Percentiles rank a stretch among this genome's conserved stretches.
Conservation (phyloP, 2,797 vertebrate genomes). For the Myripristis murdjan region DNA sequence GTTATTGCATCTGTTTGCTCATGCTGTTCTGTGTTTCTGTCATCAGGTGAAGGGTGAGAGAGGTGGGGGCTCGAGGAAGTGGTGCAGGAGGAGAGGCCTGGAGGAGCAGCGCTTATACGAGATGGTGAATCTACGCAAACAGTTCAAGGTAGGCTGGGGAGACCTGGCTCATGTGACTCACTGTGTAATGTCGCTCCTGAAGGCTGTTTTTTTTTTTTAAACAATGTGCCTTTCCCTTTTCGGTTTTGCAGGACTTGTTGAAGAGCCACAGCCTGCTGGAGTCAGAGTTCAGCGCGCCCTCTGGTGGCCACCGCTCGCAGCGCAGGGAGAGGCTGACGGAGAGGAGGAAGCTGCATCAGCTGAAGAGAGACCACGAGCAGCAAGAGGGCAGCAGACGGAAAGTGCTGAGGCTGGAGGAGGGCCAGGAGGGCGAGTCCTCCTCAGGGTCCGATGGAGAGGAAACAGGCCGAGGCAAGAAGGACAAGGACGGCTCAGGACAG, state of each 20-base stretch:
- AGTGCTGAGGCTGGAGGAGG: slow-evolving; percentile 87
- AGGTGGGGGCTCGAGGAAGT: slow-evolving; percentile 86
- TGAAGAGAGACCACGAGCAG: slow-evolving; percentile 89
- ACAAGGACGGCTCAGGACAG: slow-evolving; percentile 53
- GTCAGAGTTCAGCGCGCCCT: neutral
- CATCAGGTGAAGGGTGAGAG: slow-evolving; percentile 90
- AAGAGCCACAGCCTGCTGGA: slow-evolving; percentile 87
- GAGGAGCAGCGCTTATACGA: slow-evolving; percentile 95
- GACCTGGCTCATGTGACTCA: neutral
- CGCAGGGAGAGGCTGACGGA: slow-evolving; percentile 85
- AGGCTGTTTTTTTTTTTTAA: neutral
- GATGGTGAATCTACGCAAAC: slow-evolving; percentile 93
- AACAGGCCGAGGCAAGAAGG: slow-evolving; percentile 25
- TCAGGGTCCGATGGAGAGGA: slow-evolving; percentile 86
- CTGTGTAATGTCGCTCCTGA: neutral
- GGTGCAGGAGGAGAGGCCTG: slow-evolving; percentile 92
- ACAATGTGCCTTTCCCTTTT: neutral
- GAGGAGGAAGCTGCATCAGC: slow-evolving; percentile 86
- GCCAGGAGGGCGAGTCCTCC: slow-evolving; percentile 73
- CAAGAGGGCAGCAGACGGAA: slow-evolving; percentile 85
- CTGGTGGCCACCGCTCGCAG: slow-evolving; percentile 69
- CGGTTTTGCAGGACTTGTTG: slow-evolving; percentile 86
- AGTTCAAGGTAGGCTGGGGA: slow-evolving; percentile 88
- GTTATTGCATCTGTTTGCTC: neutral
- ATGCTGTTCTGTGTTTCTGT: neutral